phyloP scores from a whole-genome alignment of 2,888 invertebrate species.

The Heliconius hortense region DNA sequence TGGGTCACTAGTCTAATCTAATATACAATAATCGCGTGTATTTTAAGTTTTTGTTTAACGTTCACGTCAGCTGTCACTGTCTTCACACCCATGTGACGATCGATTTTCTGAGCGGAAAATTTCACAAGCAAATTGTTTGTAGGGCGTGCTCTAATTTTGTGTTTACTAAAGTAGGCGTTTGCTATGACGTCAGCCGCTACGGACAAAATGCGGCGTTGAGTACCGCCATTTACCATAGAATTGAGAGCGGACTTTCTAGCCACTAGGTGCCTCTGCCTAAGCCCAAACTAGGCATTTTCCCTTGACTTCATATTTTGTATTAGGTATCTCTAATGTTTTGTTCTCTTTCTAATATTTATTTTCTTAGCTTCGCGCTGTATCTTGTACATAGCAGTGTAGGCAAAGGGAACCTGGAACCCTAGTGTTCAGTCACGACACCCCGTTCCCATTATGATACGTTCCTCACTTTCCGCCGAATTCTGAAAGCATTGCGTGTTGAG shows the following conservation, averaged over 20 bases:
- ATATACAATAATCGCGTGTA: background rate
- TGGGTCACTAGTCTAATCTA: background rate
- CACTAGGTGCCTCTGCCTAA: no score
- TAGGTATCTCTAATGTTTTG: no score
- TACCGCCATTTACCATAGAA: background rate
- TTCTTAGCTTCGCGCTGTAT: background rate
- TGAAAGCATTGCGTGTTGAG: background rate
- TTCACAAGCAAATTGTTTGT: constrained; percentile 27
- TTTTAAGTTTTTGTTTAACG: background rate
- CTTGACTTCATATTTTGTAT: no score
- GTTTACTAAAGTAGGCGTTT: background rate
- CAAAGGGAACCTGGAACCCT: background rate
- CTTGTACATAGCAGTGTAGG: background rate
- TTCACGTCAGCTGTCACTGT: constrained; percentile 6
- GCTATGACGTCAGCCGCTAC: background rate
- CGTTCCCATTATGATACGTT: background rate
- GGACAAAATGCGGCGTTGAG: background rate
- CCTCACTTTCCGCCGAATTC: background rate
- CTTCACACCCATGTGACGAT: constrained; percentile 21
- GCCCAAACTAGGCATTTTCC: no score
- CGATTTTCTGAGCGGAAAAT: constrained; percentile 35
- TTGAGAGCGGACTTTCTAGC: no score
- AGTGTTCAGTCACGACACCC: background rate
- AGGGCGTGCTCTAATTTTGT: constrained; percentile 33
- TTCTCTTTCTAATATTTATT: no score